Percentiles rank a stretch among this genome's conserved stretches.
phyloP scores from a whole-genome alignment of 2,113 vertebrate genomes.

The Myxocyprinus asiaticus region DNA sequence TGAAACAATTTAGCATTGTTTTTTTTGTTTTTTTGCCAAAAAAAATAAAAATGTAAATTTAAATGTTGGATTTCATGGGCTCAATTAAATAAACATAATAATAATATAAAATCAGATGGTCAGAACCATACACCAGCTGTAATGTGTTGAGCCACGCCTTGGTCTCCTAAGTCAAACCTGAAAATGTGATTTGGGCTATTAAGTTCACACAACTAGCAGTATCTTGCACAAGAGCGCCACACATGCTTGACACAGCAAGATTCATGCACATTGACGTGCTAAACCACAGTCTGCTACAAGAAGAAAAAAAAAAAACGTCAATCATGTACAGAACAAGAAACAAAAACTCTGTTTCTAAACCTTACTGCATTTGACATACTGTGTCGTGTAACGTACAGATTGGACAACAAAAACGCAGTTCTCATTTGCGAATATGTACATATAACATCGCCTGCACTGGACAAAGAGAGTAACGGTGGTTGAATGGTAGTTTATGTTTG shows the following conservation, averaged over 20 bases:
- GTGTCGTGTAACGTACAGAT: too few species aligned
- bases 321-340: too few species aligned
- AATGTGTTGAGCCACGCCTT: neutral
- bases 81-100: conserved; percentile 1
- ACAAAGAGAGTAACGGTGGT: too few species aligned
- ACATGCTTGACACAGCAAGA: neutral
- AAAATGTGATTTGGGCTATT: conserved; percentile 6
- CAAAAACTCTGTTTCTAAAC: too few species aligned
- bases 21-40: conserved; percentile 1
- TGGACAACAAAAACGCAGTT: too few species aligned
- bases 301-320: too few species aligned
- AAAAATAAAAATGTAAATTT: neutral
- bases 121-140: neutral
- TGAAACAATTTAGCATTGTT: too few species aligned
- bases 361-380: too few species aligned
- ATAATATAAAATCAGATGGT: neutral
- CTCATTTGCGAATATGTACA: too few species aligned
- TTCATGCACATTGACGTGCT: neutral
- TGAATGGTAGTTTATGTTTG: too few species aligned
- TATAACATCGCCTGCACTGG: too few species aligned
- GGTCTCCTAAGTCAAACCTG: neutral
- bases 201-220: conserved; percentile 8
- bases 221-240: conserved; percentile 11
- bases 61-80: neutral
- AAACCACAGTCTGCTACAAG: too few species aligned